Evolutionary conservation across 2,888 invertebrate genomes (phyloP), one percentile per base, ranked within the genome.

Genomic region (Troides helena): DNA sequence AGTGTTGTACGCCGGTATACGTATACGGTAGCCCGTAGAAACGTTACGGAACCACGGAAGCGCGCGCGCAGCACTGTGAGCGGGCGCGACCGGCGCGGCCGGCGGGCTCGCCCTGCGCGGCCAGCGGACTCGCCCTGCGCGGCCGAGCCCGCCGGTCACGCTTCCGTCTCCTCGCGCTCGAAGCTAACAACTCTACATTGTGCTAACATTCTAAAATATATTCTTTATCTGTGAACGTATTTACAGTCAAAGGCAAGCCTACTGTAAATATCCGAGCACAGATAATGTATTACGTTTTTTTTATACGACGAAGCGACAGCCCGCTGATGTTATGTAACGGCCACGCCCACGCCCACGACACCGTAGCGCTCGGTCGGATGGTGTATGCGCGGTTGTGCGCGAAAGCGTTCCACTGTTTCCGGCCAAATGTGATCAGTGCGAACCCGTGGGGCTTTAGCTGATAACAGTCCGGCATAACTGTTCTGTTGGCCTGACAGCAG

Each of bases 191-290:
- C 61, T 65, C 57, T 46, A 69, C 62, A 61, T 56, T 62, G 62
- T 46, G 18, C 50, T 43, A 23, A 53, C 14, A 21, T 53, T 50
- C 8, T 7, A 53, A 53, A 18, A n/a, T 25, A 21, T 36, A 30
- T 59, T 57, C 58, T 50, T 63, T 36, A 64, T 30, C 68, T 63
- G 59, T 63, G 63, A 8, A 58, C n/a, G 8, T 62, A 58, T 56
- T 58, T 23, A n/a, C 68, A 36, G 23, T 63, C 6, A 8, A 21
- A 0, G 21, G 21, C 0, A 21, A 21, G 21, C 0, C 21, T 1
- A 21, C 21, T 21, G 21, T 21, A 21, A 21, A 21, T 21, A 53
- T 18, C n/a, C 10, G 18, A n/a, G 17, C 14, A 53, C 53, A 53
- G 53, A 53, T 53, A n/a, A 53, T 53, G n/a, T n/a, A 53, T 39